Evolutionary conservation across 2,113 vertebrate genomes (phyloP).

Genomic region (Glareola pratincola): DNA sequence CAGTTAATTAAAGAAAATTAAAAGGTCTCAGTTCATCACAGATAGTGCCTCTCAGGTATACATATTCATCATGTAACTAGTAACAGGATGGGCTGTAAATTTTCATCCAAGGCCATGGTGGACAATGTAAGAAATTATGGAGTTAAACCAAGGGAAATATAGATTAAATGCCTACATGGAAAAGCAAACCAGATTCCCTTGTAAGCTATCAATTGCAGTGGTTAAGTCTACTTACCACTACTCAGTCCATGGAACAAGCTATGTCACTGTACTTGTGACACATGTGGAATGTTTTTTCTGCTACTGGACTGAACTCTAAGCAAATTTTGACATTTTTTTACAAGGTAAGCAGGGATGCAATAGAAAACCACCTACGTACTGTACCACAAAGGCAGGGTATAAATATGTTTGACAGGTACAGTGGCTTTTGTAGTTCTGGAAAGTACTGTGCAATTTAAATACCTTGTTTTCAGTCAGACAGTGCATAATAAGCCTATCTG

Average conservation of each 20-base stretch:
- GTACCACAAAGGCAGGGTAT: background rate
- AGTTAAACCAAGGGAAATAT: background rate
- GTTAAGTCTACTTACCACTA: background rate
- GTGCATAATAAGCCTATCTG: background rate
- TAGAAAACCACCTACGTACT: background rate
- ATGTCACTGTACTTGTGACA: rapidly evolving
- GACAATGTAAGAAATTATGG: background rate
- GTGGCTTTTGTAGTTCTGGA: background rate
- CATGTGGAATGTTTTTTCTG: background rate
- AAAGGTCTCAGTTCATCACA: background rate
- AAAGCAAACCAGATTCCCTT: background rate
- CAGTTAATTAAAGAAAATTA: background rate
- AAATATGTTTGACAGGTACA: rapidly evolving
- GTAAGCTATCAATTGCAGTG: background rate
- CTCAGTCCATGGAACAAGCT: background rate
- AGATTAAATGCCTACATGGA: background rate
- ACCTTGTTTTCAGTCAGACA: background rate
- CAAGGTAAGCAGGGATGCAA: background rate
- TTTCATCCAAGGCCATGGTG: background rate
- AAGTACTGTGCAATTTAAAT: background rate
- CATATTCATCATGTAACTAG: background rate
- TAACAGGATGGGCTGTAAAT: background rate
- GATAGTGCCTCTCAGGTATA: background rate
- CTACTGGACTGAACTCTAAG: background rate
- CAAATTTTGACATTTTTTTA: background rate